Evolutionary conservation across 2,113 vertebrate genomes (phyloP).

Genomic region (Ageneiosus marmoratus): DNA sequence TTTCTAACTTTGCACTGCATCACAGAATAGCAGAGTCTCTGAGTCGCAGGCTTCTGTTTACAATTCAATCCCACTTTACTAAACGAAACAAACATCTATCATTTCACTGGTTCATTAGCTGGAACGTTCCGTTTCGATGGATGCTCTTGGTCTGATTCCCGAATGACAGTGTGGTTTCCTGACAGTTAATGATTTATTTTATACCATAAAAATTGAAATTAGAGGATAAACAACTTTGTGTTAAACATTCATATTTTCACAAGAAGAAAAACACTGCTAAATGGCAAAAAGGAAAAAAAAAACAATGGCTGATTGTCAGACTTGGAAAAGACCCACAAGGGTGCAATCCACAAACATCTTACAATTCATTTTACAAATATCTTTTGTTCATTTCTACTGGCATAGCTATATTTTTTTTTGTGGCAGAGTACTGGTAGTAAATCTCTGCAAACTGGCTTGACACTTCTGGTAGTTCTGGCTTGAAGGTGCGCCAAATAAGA

Average conservation of each 20-base stretch:
- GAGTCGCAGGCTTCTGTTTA: background rate
- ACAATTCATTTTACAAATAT: background rate
- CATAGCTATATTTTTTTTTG: background rate
- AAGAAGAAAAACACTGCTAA: background rate
- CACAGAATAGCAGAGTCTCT: background rate
- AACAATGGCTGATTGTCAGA: background rate
- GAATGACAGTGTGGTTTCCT: constrained; percentile 15
- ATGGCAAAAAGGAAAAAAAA: background rate
- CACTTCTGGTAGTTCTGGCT: background rate
- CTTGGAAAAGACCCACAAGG: background rate
- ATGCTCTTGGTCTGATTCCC: background rate
- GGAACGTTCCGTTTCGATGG: constrained; percentile 3
- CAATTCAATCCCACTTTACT: constrained; percentile 7
- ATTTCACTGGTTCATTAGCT: constrained; percentile 34
- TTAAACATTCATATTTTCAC: constrained; percentile 12
- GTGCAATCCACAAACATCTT: background rate
- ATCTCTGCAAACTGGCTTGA: background rate
- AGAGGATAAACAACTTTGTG: background rate
- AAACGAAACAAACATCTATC: constrained; percentile 33
- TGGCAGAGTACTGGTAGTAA: background rate
- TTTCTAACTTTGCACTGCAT: background rate
- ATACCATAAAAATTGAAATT: background rate
- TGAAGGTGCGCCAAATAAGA: background rate
- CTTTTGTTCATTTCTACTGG: background rate
- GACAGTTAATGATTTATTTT: constrained; percentile 29